These are phyloP conservation scores for Dreissena polymorpha DNA, from an alignment of 1,140 invertebrate genomes.

Conservation along the genomic window DNA sequence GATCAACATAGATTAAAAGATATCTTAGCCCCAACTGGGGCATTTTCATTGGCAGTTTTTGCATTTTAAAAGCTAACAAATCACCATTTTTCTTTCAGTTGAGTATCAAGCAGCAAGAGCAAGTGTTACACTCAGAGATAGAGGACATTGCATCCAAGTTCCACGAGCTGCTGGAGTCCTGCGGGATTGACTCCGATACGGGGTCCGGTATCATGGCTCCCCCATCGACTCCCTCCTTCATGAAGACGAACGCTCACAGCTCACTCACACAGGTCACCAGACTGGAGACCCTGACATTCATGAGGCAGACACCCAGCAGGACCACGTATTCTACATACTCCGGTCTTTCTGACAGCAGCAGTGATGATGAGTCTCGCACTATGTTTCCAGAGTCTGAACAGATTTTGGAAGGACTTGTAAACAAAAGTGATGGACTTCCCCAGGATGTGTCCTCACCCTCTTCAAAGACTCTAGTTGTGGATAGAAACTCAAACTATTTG, in stretches of 20 bases:
- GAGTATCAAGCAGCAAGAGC: constrained; percentile 67
- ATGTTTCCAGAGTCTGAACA: constrained; percentile 32
- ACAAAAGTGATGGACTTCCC: constrained; percentile 48
- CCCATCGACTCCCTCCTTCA: constrained; percentile 58
- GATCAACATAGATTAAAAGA: no score
- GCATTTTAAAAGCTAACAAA: no score
- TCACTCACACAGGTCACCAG: constrained; percentile 52
- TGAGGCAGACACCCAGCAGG: constrained; percentile 37
- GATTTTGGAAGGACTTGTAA: constrained; percentile 27
- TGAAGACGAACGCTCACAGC: constrained; percentile 40
- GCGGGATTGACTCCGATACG: constrained; percentile 59
- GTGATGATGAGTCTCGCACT: constrained; percentile 45
- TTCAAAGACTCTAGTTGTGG: constrained; percentile 59
- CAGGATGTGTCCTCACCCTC: constrained; percentile 40
- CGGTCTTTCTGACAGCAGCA: constrained; percentile 45
- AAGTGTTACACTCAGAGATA: constrained; percentile 66
- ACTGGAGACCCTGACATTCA: constrained; percentile 50
- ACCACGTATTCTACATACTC: constrained; percentile 22
- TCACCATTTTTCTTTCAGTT: constrained; percentile 57
- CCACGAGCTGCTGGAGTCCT: constrained; percentile 62
- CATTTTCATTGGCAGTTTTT: no score
- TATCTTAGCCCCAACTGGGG: no score
- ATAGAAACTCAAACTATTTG: constrained; percentile 65
- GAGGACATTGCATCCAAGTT: constrained; percentile 68
- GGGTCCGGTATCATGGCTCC: constrained; percentile 51